Conservation (phyloP, 1,140 invertebrate genomes). For the Drosophila nasuta region DNA sequence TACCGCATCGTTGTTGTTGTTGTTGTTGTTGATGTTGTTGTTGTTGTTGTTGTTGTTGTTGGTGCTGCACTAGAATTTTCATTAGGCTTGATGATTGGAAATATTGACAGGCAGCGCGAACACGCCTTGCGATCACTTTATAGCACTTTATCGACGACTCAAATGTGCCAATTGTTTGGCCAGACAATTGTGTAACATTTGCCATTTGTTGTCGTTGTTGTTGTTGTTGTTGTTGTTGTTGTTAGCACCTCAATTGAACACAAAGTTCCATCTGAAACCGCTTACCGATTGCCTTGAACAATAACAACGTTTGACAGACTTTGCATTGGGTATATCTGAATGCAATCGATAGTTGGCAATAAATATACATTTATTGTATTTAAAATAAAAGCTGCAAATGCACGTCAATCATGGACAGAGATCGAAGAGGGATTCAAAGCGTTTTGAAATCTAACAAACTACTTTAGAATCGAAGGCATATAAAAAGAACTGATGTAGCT, state of each 20-base stretch:
- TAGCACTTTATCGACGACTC: constrained; percentile 25
- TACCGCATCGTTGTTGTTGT: constrained; percentile 3
- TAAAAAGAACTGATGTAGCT: too few species aligned
- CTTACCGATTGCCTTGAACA: constrained; percentile 10
- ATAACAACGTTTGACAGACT: background rate
- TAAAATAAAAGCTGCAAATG: too few species aligned
- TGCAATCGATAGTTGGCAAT: background rate
- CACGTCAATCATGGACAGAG: too few species aligned
- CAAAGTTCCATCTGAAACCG: constrained; percentile 5
- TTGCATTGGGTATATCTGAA: too few species aligned
- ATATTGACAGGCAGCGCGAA: constrained; percentile 76
- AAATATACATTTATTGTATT: too few species aligned
- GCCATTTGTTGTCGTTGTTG: background rate
- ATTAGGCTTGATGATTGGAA: constrained; percentile 80
- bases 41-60: constrained; percentile 15
- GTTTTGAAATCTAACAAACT: too few species aligned
- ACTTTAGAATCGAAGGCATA: too few species aligned
- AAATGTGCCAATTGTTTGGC: constrained; percentile 60
- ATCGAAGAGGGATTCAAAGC: too few species aligned
- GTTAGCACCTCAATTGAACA: constrained; percentile 10
- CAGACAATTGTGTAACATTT: constrained; percentile 59
- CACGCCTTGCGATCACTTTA: constrained; percentile 64
- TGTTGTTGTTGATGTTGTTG: constrained; percentile 14
- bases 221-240: constrained; percentile 14
- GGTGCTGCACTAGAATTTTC: constrained; percentile 65